phyloP scores from a whole-genome alignment of 2,113 vertebrate species.

The Pao palembangensis region DNA sequence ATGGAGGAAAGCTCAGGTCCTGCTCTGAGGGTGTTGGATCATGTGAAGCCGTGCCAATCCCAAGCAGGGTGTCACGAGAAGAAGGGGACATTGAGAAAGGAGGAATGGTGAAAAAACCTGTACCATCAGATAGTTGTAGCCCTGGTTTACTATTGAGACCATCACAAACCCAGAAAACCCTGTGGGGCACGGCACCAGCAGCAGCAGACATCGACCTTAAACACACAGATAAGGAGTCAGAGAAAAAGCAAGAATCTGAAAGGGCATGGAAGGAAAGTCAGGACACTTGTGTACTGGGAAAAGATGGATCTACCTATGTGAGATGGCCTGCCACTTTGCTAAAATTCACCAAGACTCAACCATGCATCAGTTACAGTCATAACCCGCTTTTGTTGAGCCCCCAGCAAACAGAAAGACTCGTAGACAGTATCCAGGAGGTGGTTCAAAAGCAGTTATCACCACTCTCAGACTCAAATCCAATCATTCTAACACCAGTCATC shows the following conservation, averaged over 20 bases:
- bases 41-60: conserved; percentile 19
- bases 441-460: conserved; percentile 21
- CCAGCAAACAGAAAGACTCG: conserved; percentile 19
- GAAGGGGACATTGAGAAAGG: conserved; percentile 40
- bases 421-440: conserved; percentile 21
- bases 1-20: conserved; percentile 32
- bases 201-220: conserved; percentile 15
- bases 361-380: conserved; percentile 89
- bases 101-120: conserved; percentile 26
- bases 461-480: conserved; percentile 33
- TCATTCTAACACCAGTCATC: conserved; percentile 34
- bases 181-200: conserved; percentile 15
- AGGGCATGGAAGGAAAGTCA: conserved; percentile 26
- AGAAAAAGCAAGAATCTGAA: conserved; percentile 25
- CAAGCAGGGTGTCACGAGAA: conserved; percentile 32
- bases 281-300: conserved; percentile 82
- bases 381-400: conserved; percentile 84
- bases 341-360: conserved; percentile 87
- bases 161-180: conserved; percentile 22
- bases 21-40: conserved; percentile 21
- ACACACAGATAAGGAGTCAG: conserved; percentile 16
- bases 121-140: conserved; percentile 31
- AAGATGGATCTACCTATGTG: conserved; percentile 81
- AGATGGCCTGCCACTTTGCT: conserved; percentile 89
- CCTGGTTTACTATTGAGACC: conserved; percentile 14